Percentiles rank a stretch among this genome's conserved stretches.
These are phyloP conservation scores for Homalodisca vitripennis DNA, from an alignment of 1,140 invertebrate genomes.

Conservation along the genomic window DNA sequence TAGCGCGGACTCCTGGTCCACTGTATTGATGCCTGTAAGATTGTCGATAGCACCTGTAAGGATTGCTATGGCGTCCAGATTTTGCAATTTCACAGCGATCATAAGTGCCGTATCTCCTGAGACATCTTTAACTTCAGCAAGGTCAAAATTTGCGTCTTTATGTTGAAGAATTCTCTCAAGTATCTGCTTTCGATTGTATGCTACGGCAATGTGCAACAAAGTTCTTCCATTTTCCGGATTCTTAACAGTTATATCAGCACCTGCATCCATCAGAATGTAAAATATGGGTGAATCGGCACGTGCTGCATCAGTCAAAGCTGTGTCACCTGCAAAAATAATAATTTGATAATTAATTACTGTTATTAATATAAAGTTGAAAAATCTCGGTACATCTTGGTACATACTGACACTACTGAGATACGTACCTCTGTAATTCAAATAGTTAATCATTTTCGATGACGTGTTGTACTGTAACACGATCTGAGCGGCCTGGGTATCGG, in stretches of 20 bases:
- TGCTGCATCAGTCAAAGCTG: not conserved
- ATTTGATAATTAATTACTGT: not conserved
- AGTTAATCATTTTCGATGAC: not conserved
- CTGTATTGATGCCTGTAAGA: not conserved
- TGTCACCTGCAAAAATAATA: conserved; percentile 12
- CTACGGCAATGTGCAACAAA: conserved; percentile 1
- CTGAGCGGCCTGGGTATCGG: not conserved
- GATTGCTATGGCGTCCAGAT: not conserved
- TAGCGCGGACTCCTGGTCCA: not conserved
- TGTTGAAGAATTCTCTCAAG: not conserved
- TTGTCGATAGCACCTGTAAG: not conserved
- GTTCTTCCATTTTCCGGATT: conserved; percentile 10
- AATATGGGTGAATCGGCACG: not conserved
- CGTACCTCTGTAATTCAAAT: not conserved
- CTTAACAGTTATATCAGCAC: not conserved
- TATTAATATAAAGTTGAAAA: not conserved
- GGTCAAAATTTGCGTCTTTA: not conserved
- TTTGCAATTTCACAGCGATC: not conserved
- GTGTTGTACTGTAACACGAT: not conserved
- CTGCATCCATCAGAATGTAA: not conserved
- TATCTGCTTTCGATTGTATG: not conserved
- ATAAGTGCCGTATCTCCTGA: conserved; percentile 15
- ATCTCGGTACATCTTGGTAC: not conserved
- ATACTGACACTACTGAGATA: not conserved
- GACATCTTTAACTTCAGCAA: not conserved